Conservation (phyloP, 2,113 vertebrate genomes). For the Sigmodon hispidus region DNA sequence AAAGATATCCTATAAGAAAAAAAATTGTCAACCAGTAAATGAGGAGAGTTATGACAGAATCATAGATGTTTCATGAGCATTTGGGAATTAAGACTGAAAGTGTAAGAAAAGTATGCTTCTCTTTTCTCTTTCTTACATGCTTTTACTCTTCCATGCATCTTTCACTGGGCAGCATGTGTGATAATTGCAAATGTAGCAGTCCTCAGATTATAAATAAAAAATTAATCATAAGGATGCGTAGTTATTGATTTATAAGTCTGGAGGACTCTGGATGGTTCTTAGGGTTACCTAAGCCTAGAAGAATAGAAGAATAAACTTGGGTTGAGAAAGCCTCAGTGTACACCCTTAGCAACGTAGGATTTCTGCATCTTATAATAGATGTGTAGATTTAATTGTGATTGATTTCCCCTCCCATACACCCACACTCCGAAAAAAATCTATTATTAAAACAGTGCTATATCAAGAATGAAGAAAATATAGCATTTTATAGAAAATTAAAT, state of each 20-base stretch:
- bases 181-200: neutral
- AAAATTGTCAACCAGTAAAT: neutral
- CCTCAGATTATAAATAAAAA: neutral
- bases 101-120: neutral
- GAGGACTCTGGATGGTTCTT: neutral
- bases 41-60: neutral
- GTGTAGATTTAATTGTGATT: neutral
- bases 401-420: slow-evolving; percentile 50
- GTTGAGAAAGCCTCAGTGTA: neutral
- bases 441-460: slow-evolving; percentile 57
- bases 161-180: neutral
- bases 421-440: slow-evolving; percentile 53
- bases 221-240: neutral
- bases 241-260: neutral
- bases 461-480: slow-evolving; percentile 44
- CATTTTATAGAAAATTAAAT: slow-evolving; percentile 56
- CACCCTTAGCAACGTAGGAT: slow-evolving; percentile 5
- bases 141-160: neutral
- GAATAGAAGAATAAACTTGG: neutral
- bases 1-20: neutral
- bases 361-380: slow-evolving; percentile 60
- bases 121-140: neutral
- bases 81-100: neutral
- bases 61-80: neutral
- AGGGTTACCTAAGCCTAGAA: neutral